Evolutionary conservation across 2,113 vertebrate genomes (phyloP), one percentile per base, ranked within the genome.

Genomic region (Pycnonotus jocosus): DNA sequence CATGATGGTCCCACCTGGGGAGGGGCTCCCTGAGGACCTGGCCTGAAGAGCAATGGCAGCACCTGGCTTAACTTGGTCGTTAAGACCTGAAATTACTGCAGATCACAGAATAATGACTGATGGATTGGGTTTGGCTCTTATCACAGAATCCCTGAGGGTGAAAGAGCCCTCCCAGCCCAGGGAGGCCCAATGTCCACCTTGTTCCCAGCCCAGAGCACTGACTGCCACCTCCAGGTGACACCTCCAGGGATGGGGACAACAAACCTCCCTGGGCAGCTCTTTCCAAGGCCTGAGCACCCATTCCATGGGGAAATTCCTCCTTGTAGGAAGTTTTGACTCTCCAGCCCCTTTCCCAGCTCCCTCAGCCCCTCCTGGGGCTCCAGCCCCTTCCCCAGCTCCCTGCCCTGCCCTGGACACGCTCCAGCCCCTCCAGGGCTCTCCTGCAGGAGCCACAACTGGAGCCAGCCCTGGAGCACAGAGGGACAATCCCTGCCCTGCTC

Each of bases 101-200:
- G 38, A 38, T 22, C 13, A 33, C 42, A 57, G 28, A 87, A 73
- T 13, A 69, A 90, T 69, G 44, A 50, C 10, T 38, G 35, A 8
- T 42, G 30, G 15, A 37, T 31, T 15, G 10, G 1, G 47, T 23
- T n/a, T 31, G n/a, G 21, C 31, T 72, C 31, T 57, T 72, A 40
- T 6, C 27, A 0, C 5, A 12, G 57, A 1, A 56, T 30, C 3
- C 17, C 24, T 18, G 25, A 50, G 35, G 50, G 0, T 64, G 58
- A 58, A 8, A 45, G 38, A 61, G 9, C 23, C 14, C 33, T 65
- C 37, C 37, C 20, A 72, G 33, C 6, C 23, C 44, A 16, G 0
- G 1, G 0, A 51, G 50, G 4, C 3, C 50, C 2, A 45, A 10
- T 47, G 9, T 2, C 48, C 86, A 42, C 42, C 76, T 27, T 81